Conservation (phyloP, 2,888 invertebrate genomes). For the Trissolcus japonicus region DNA sequence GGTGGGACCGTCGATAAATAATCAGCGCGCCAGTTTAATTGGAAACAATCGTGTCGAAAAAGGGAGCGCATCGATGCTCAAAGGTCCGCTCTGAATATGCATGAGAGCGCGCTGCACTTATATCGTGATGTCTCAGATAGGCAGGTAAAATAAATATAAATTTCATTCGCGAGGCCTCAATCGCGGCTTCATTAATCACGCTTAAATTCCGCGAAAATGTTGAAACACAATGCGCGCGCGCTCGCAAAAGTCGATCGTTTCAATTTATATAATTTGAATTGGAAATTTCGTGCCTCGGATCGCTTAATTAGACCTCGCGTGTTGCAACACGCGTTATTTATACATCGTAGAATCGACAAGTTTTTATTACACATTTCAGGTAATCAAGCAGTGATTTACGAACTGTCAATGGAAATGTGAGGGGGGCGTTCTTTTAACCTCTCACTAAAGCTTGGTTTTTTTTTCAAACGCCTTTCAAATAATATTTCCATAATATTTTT, state of each 20-base stretch:
- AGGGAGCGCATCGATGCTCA: conserved; percentile 26
- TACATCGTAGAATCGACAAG: background rate
- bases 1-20: background rate
- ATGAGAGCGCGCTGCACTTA: conserved; percentile 36
- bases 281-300: conserved; percentile 22
- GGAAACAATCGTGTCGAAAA: conserved; percentile 21
- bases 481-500: no score
- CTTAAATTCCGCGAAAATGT: conserved; percentile 32
- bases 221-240: conserved; percentile 27
- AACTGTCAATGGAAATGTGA: no score
- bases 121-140: conserved; percentile 44
- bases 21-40: conserved; percentile 22
- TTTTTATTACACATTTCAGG: conserved; percentile 1
- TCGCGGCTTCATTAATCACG: conserved; percentile 39
- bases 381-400: background rate
- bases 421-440: no score
- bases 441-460: no score
- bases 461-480: no score
- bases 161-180: conserved; percentile 37
- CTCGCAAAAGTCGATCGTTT: conserved; percentile 16
- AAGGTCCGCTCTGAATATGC: conserved; percentile 46
- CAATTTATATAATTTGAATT: conserved; percentile 26
- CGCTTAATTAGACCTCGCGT: conserved; percentile 2
- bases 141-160: conserved; percentile 49
- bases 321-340: background rate